phyloP scores from a whole-genome alignment of 2,888 invertebrate genomes.

The Neoitamus cyanurus region DNA sequence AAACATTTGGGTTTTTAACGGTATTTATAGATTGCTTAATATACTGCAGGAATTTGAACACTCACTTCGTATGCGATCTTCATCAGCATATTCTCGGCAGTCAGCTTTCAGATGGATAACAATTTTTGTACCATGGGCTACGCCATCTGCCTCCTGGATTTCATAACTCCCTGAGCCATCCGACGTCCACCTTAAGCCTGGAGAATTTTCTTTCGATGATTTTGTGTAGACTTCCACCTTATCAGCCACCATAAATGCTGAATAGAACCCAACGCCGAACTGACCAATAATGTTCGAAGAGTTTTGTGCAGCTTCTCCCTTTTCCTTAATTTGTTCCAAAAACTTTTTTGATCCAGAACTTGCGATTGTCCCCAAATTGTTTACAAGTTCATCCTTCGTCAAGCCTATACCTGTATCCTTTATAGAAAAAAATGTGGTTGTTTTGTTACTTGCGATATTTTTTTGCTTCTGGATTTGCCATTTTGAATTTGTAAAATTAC shows the following conservation, averaged over 20 bases:
- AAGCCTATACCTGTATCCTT: slow-evolving; percentile 96
- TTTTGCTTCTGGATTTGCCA: too few relatives aligned
- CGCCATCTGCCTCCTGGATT: slow-evolving; percentile 85
- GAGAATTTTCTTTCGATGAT: slow-evolving; percentile 73
- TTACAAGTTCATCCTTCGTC: slow-evolving; percentile 90
- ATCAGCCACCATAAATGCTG: slow-evolving; percentile 96
- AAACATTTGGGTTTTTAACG: too few relatives aligned
- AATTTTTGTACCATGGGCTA: slow-evolving; percentile 92
- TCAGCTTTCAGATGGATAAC: slow-evolving; percentile 90
- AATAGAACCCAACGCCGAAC: slow-evolving; percentile 98
- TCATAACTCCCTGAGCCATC: slow-evolving; percentile 93
- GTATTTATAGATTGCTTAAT: too few relatives aligned
- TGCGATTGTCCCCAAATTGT: slow-evolving; percentile 95
- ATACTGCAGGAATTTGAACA: too few relatives aligned
- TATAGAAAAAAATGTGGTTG: too few relatives aligned
- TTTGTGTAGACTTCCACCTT: slow-evolving; percentile 92
- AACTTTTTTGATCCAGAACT: slow-evolving; percentile 96
- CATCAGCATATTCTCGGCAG: slow-evolving; percentile 89
- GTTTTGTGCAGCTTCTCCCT: slow-evolving; percentile 71
- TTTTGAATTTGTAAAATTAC: too few relatives aligned
- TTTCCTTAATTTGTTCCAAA: slow-evolving; percentile 82
- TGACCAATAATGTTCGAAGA: slow-evolving; percentile 90
- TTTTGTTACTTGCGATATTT: too few relatives aligned
- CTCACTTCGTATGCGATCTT: slow-evolving; percentile 80
- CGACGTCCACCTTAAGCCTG: slow-evolving; percentile 88